Base-by-base conservation (phyloP, 2,797 vertebrate species). In the Centroberyx gerrardi region DNA sequence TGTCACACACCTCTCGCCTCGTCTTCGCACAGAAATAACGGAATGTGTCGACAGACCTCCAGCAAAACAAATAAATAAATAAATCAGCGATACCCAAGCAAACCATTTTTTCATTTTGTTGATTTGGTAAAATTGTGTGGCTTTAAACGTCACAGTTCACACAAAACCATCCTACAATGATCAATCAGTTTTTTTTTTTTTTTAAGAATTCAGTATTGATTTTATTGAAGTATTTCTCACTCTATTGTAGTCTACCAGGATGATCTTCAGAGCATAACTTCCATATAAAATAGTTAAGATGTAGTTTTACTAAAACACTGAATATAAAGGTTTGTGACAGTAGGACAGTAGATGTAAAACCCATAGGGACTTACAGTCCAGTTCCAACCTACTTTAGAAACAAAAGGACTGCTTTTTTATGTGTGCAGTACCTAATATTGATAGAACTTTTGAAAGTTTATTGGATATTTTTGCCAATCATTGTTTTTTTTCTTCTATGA, bases 1-100 rank as follows among this genome's bases (percentile, higher is more conserved):
- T 18, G 65, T 75, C 72, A 60, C 80, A 68, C 33, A 51, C 64
- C 78, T 80, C 82, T 73, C 51, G 62, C 52, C 52, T 65, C 60
- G 63, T 70, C 28, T 38, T 18, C 68, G 53, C 66, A 40, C 72
- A 71, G 18, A 55, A 73, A 63, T 51, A 60, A 49, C 68, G 29
- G 58, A 68, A 64, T 33, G 68, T 64, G 62, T 69, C 38, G 29
- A 51, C 64, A 73, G 27, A 22, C 55, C 54, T 78, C 64, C 78
- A 83, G 68, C 76, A 54, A 51, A 42, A 64, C 64, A 71, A 64
- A 13, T 42, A 68, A 64, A 17, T 51, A 33, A 71, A 48, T 66
- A 29, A 40, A 31, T 62, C 15, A 62, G 36, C 18, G 33, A 27
- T 18, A 55, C 27, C 22, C 18, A 51, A 27, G 42, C 17, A 60